These are phyloP conservation scores for Epizoanthus stellaris DNA, from an alignment of 92 coral and sea anemone genomes.

Conservation along the genomic window DNA sequence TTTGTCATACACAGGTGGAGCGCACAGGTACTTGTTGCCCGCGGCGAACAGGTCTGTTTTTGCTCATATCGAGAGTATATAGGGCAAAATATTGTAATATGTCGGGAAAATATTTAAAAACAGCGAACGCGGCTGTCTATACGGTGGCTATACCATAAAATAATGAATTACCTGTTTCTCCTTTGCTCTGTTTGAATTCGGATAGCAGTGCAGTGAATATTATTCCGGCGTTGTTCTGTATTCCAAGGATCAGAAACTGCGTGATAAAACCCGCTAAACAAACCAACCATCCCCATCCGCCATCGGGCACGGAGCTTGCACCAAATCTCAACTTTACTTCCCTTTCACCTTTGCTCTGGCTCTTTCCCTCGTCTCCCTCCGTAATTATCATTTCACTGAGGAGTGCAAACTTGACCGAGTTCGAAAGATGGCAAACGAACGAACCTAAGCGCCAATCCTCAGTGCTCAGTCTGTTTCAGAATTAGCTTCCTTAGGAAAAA, in stretches of 20 bases:
- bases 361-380: background rate
- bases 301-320: conserved; percentile 40
- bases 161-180: conserved; percentile 71
- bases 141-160: background rate
- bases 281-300: conserved; percentile 57
- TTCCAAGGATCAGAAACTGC: conserved; percentile 50
- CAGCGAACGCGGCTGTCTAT: too few relatives aligned
- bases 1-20: too few relatives aligned
- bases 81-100: too few relatives aligned
- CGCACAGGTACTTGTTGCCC: too few relatives aligned
- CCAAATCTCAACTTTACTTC: conserved; percentile 24
- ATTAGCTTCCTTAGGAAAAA: background rate
- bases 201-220: conserved; percentile 23
- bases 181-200: conserved; percentile 62
- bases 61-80: too few relatives aligned
- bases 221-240: conserved; percentile 53
- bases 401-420: background rate
- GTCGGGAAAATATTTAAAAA: too few relatives aligned
- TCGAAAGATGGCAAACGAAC: background rate
- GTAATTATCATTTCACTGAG: conserved; percentile 11
- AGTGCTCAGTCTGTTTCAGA: background rate
- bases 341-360: background rate
- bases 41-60: too few relatives aligned
- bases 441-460: conserved; percentile 10
- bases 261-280: conserved; percentile 48